phyloP scores from a whole-genome alignment of 2,797 vertebrate genomes.

The Sparus aurata region DNA sequence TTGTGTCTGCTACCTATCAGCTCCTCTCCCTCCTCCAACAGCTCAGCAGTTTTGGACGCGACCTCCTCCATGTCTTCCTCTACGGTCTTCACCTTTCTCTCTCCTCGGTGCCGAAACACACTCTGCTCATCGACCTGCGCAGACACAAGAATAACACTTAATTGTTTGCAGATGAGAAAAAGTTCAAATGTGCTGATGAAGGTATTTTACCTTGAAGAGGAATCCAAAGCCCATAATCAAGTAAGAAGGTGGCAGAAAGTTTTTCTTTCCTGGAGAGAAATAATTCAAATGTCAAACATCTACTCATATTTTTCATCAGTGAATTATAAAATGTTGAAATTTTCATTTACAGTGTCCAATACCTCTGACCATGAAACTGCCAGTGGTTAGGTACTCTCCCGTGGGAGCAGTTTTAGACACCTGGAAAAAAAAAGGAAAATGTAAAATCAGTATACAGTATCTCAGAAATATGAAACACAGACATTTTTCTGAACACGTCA shows the following conservation, averaged over 20 bases:
- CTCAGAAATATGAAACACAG: neutral
- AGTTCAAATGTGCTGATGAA: neutral
- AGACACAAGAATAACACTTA: neutral
- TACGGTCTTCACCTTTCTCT: constrained; percentile 92
- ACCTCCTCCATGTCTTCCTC: constrained; percentile 93
- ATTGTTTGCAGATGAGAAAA: neutral
- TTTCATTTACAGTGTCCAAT: neutral
- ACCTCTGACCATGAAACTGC: constrained; percentile 99
- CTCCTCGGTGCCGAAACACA: constrained; percentile 92
- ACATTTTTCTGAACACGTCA: too few species aligned
- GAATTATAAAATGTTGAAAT: neutral
- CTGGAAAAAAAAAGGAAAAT: constrained; percentile 74
- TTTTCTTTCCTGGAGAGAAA: constrained; percentile 93
- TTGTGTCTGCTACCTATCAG: constrained; percentile 85
- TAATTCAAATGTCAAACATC: neutral
- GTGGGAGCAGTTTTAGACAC: constrained; percentile 98
- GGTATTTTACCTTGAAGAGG: constrained; percentile 93
- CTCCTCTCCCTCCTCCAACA: constrained; percentile 90
- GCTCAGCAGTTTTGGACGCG: constrained; percentile 86
- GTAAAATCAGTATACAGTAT: neutral
- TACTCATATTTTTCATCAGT: neutral
- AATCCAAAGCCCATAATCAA: constrained; percentile 99
- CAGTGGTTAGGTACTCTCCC: constrained; percentile 98
- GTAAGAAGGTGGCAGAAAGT: constrained; percentile 97
- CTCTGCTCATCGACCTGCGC: constrained; percentile 94